phyloP scores from a whole-genome alignment of 2,113 vertebrate species.

The Microtus richardsoni region DNA sequence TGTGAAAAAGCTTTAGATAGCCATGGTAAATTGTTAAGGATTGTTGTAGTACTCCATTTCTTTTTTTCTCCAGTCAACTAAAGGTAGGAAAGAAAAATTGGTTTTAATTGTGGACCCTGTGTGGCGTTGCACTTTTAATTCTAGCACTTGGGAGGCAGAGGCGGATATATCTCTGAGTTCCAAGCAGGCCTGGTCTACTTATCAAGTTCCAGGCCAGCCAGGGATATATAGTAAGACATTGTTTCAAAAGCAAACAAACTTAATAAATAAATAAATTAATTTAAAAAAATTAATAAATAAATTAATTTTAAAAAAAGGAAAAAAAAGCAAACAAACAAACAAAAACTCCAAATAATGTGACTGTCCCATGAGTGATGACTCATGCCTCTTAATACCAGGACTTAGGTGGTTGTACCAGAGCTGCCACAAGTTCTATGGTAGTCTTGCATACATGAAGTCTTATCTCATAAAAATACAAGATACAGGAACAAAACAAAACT shows the following conservation, averaged over 20 bases:
- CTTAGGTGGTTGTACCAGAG: not conserved
- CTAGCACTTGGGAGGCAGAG: not conserved
- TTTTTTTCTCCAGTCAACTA: not conserved
- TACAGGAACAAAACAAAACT: not conserved
- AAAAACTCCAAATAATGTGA: not conserved
- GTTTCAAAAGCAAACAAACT: not conserved
- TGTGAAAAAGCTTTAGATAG: not conserved
- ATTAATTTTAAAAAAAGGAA: too few species aligned
- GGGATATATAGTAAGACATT: not conserved
- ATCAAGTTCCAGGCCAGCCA: not conserved
- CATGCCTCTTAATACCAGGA: not conserved
- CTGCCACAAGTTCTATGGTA: not conserved
- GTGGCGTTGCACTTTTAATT: not conserved
- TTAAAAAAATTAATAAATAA: too few species aligned
- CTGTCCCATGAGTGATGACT: not conserved
- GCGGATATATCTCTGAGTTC: not conserved
- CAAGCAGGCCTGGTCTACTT: not conserved
- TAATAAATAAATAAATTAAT: too few species aligned
- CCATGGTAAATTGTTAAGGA: not conserved
- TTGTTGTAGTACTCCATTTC: not conserved
- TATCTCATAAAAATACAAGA: not conserved
- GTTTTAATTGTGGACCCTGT: not conserved
- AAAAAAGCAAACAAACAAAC: not conserved
- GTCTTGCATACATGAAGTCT: not conserved
- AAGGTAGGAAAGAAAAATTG: not conserved